A percentile compares a stretch with the other conserved stretches of the same genome.
Conservation (phyloP, 2,888 invertebrate species). For the Drymonia ruficornis region DNA sequence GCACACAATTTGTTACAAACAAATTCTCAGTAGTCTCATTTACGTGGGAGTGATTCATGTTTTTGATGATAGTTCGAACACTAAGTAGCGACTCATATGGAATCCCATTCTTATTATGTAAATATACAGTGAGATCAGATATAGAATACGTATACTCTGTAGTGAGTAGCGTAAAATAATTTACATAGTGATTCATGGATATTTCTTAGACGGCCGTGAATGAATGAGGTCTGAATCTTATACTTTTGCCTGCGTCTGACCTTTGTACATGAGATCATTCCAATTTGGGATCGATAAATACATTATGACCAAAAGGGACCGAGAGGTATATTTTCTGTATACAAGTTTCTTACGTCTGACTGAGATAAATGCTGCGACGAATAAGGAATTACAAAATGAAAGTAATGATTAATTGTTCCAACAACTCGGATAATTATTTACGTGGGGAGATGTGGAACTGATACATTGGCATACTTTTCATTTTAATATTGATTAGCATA, state of each 20-base stretch:
- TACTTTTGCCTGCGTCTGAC: constrained; percentile 56
- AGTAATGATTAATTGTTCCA: not conserved
- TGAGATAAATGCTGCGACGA: not conserved
- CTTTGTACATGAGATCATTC: constrained; percentile 34
- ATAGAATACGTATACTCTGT: constrained; percentile 40
- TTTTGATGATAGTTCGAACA: constrained; percentile 30
- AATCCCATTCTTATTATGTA: constrained; percentile 37
- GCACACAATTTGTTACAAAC: constrained; percentile 37
- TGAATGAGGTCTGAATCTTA: constrained; percentile 50
- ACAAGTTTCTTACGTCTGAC: not conserved
- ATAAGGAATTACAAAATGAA: constrained; percentile 1
- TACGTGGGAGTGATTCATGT: constrained; percentile 56
- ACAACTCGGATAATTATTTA: not conserved
- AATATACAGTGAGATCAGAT: constrained; percentile 34
- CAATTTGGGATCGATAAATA: not conserved
- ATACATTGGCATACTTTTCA: not conserved
- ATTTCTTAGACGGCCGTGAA: constrained; percentile 50
- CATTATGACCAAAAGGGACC: not conserved
- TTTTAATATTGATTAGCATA: not conserved
- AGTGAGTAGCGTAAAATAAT: constrained; percentile 49
- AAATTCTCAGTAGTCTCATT: constrained; percentile 41
- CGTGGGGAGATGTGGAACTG: not conserved
- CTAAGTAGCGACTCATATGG: constrained; percentile 38
- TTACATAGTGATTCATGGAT: constrained; percentile 62
- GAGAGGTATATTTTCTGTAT: not conserved